Conservation (phyloP, 2,888 invertebrate genomes). For the Venusia cambrica region DNA sequence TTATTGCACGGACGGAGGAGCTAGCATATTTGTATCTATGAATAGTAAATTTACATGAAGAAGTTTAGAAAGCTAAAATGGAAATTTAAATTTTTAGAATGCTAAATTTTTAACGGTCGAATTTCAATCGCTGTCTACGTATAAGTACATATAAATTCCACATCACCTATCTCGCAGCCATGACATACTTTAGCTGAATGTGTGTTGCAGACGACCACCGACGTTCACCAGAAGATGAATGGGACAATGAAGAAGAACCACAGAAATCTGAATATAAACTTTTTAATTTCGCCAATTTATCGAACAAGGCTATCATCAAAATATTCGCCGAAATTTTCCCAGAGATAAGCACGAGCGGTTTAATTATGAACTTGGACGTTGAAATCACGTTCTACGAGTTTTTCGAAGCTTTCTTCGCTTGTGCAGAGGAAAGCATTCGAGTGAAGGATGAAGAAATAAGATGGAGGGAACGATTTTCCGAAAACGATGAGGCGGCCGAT, state of each 20-base stretch:
- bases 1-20: no score
- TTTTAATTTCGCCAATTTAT: constrained; percentile 60
- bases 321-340: constrained; percentile 73
- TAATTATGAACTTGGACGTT: constrained; percentile 72
- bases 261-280: constrained; percentile 34
- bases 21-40: no score
- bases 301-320: constrained; percentile 52
- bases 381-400: constrained; percentile 82
- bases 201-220: constrained; percentile 41
- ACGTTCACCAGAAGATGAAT: constrained; percentile 21
- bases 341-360: constrained; percentile 47
- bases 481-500: constrained; percentile 10
- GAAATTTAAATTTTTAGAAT: no score
- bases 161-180: no score
- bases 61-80: no score
- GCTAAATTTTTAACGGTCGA: no score
- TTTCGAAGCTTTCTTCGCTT: constrained; percentile 77
- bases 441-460: constrained; percentile 45
- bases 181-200: no score
- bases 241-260: constrained; percentile 14
- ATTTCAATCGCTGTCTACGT: no score
- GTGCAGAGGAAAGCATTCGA: constrained; percentile 61
- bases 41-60: no score
- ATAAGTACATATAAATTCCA: not conserved
- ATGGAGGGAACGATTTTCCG: constrained; percentile 36